These are phyloP conservation scores for Pygmarrhopalites habei DNA, from an alignment of 1,140 invertebrate genomes.

Conservation along the genomic window DNA sequence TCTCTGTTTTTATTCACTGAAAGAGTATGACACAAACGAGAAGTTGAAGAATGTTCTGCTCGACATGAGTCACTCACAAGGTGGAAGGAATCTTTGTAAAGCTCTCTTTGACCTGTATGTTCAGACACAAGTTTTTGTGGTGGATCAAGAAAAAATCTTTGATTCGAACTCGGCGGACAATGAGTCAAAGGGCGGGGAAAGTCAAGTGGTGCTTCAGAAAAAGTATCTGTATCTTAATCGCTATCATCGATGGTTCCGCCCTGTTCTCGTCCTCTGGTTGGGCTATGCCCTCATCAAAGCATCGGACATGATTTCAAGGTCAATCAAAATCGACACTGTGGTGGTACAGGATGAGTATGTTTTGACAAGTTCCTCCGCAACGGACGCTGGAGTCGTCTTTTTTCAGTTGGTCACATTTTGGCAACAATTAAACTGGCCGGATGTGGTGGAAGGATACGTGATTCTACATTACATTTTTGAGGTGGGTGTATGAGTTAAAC, in stretches of 20 bases:
- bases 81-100: conserved; percentile 11
- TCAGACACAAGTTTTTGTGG: conserved; percentile 30
- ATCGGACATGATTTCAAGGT: conserved; percentile 20
- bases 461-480: conserved; percentile 32
- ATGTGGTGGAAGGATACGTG: conserved; percentile 26
- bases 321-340: conserved; percentile 24
- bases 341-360: background rate
- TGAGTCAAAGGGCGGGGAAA: background rate
- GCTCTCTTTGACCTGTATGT: conserved; percentile 29
- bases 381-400: conserved; percentile 29
- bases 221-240: background rate
- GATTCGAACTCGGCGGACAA: too few species aligned
- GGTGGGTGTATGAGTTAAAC: too few species aligned
- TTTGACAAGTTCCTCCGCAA: conserved; percentile 29
- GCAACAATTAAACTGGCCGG: conserved; percentile 30
- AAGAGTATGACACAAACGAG: conserved; percentile 12
- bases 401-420: conserved; percentile 28
- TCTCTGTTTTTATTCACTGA: conserved; percentile 13
- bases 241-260: conserved; percentile 35
- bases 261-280: conserved; percentile 31
- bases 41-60: conserved; percentile 25
- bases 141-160: conserved; percentile 17
- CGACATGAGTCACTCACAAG: background rate
- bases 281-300: conserved; percentile 31
- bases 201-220: background rate